Base-by-base conservation (phyloP, 2,113 vertebrate species). In the Neoarius graeffei region DNA sequence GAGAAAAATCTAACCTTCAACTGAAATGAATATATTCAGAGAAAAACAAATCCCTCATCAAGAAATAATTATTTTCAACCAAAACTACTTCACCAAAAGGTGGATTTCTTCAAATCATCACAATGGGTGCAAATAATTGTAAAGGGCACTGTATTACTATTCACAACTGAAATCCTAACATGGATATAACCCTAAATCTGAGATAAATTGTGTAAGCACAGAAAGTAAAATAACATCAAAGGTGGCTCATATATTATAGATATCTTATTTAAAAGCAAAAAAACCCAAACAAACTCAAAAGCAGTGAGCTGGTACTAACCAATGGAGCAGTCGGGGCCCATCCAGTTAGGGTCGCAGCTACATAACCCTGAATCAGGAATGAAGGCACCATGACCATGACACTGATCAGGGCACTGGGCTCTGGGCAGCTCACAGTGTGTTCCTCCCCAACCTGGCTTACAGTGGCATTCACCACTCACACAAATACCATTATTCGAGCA, bases 301-400 rank as follows among this genome's bases (percentile, higher is more conserved):
- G 27, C 50, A 56, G 15, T 42, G n/a, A 81, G 77, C 35, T 67
- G 30, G 25, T 20, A 81, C 97, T 96, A 93, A 99, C 98, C 98
- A 74, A 98, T 96, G 3, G 98, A 98, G 95, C 98, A 99, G 96
- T 99, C 98, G 0, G 98, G 98, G 88, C 98, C 98, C 97, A 99
- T 99, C 98, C 98, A 99, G 94, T 96, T 98, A 91, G 98, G 97
- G 91, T 99, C 98, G 3, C 98, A 99, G 96, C 95, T 97, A 93
- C 98, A 99, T 62, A 99, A 95, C 60, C 98, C 98, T 0, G 98
- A 97, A 94, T 99, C 98, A 0, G 98, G 94, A 89, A 99, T 95
- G 94, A 97, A 99, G 27, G 98, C 97, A 15, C 98, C 98, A 0
- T 99, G 98, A 17, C 98, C 98, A 0, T 98, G 98, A 90, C 98